These are phyloP conservation scores for Cossypha heuglini DNA, from an alignment of 2,797 vertebrate species.

Conservation along the genomic window DNA sequence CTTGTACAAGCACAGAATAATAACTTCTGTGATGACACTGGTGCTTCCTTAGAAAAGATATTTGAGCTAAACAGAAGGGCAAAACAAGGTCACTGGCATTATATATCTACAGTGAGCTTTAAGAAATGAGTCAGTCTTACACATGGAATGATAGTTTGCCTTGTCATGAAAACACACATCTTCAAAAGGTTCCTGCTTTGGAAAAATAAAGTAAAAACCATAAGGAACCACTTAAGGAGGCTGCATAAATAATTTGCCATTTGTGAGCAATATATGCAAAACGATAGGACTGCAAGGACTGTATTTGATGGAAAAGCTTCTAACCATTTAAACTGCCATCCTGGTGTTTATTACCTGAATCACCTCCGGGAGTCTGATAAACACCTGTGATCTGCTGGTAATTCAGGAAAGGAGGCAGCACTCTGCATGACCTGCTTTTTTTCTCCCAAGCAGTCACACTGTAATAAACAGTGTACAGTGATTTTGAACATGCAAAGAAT, in stretches of 20 bases:
- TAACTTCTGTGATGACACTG: not conserved
- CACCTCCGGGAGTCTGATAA: conserved; percentile 69
- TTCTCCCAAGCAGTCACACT: conserved; percentile 52
- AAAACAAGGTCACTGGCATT: conserved; percentile 20
- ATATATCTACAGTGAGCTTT: not conserved
- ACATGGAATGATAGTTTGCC: conserved; percentile 15
- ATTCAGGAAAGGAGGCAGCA: conserved; percentile 68
- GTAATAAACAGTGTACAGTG: conserved; percentile 49
- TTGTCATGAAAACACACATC: conserved; percentile 49
- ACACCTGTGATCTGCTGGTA: conserved; percentile 77
- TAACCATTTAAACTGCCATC: conserved; percentile 69
- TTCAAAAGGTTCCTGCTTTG: conserved; percentile 67
- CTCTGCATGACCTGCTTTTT: conserved; percentile 53
- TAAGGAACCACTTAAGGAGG: conserved; percentile 68
- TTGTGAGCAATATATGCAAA: conserved; percentile 71
- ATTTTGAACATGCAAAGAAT: conserved; percentile 55
- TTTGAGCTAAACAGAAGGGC: not conserved
- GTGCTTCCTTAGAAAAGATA: not conserved
- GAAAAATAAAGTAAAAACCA: conserved; percentile 61
- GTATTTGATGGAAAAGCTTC: conserved; percentile 67
- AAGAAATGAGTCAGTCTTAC: conserved; percentile 31
- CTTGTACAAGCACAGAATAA: not conserved
- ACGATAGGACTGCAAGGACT: conserved; percentile 66
- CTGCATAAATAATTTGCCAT: conserved; percentile 70
- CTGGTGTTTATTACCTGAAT: conserved; percentile 69